A percentile compares a stretch with the other conserved stretches of the same genome.
These are phyloP conservation scores for Cyanoramphus novaezelandiae DNA, from an alignment of 2,113 vertebrate genomes.

Conservation along the genomic window DNA sequence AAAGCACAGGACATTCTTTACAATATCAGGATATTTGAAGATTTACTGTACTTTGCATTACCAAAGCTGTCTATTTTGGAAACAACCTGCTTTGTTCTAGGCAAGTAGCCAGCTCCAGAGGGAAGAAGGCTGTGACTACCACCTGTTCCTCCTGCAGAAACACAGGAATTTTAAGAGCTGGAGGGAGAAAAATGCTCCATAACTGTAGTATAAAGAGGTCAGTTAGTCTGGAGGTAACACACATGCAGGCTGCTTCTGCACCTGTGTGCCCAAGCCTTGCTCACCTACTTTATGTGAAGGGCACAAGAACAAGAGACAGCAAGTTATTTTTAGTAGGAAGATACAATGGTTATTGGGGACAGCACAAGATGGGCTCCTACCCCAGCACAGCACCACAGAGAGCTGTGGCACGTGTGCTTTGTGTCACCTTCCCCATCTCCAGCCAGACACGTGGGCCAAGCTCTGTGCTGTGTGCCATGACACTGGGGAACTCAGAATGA, in stretches of 20 bases:
- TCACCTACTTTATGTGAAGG: background rate
- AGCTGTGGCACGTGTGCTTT: background rate
- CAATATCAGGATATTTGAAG: background rate
- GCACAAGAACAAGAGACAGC: background rate
- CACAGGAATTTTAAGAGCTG: background rate
- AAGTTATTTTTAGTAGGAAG: background rate
- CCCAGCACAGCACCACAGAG: background rate
- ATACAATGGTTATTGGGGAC: background rate
- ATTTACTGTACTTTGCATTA: background rate
- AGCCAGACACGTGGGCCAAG: background rate
- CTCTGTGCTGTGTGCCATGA: background rate
- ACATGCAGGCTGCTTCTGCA: background rate
- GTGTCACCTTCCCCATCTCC: background rate
- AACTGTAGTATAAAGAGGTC: background rate
- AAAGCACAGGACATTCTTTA: background rate
- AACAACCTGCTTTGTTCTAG: slow-evolving; percentile 31
- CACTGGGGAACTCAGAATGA: background rate
- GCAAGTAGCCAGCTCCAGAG: slow-evolving; percentile 32
- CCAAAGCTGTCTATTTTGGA: slow-evolving; percentile 7
- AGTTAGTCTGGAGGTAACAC: background rate
- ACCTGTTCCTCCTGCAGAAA: slow-evolving; percentile 44
- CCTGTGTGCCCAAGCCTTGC: background rate
- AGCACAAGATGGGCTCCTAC: background rate
- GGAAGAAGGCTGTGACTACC: background rate
- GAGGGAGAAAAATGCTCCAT: background rate